A percentile compares a stretch with the other conserved stretches of the same genome.
Conservation (phyloP, 1,140 invertebrate genomes). For the Nymphalis io region DNA sequence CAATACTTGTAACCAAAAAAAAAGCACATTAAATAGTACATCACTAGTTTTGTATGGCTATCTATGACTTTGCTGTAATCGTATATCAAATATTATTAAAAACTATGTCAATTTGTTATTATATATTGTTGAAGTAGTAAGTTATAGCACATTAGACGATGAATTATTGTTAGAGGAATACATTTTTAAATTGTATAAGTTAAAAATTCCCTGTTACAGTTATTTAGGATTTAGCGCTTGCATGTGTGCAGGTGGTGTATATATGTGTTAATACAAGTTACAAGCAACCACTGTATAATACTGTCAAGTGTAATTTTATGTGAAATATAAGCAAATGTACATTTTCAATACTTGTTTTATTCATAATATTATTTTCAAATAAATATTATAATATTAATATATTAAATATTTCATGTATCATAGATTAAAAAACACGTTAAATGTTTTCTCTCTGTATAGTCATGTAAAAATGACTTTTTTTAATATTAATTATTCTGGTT, state of each 20-base stretch:
- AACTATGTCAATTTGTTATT: too few species aligned
- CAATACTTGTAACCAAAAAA: neutral
- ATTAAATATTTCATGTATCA: neutral
- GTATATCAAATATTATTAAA: too few species aligned
- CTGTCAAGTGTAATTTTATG: constrained; percentile 66
- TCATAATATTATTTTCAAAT: constrained; percentile 35
- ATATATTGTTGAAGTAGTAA: neutral
- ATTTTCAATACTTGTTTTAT: constrained; percentile 72
- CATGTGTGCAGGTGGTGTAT: constrained; percentile 34
- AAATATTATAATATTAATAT: too few species aligned
- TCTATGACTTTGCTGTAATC: neutral
- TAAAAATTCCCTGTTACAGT: neutral
- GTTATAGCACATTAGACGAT: too few species aligned
- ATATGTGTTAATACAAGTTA: constrained; percentile 53
- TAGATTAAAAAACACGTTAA: constrained; percentile 1
- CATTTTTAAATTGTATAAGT: constrained; percentile 8
- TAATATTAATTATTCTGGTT: constrained; percentile 25
- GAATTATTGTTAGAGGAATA: neutral
- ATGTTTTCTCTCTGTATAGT: neutral
- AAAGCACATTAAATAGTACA: neutral
- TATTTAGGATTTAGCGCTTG: neutral
- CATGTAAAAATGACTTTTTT: neutral
- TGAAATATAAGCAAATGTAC: constrained; percentile 75
- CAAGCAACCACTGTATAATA: constrained; percentile 52
- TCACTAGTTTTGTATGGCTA: neutral